Conservation (phyloP, 2,888 invertebrate species). For the Cylindroiulus punctatus region DNA sequence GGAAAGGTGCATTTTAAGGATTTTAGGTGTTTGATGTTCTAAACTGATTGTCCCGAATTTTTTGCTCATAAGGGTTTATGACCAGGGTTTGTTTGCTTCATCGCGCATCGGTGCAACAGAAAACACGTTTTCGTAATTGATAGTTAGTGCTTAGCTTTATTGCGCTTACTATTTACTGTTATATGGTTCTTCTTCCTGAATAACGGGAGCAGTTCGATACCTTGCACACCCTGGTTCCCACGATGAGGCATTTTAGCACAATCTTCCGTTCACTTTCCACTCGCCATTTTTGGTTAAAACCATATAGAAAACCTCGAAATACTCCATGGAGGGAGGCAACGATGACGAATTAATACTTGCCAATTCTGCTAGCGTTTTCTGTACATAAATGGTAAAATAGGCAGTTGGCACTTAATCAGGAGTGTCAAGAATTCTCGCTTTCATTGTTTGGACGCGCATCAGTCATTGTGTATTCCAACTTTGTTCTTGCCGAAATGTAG, state of each 20-base stretch:
- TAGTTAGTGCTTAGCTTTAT: background rate
- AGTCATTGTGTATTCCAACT: background rate
- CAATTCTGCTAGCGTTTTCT: background rate
- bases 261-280: background rate
- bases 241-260: background rate
- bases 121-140: slow-evolving; percentile 23
- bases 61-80: background rate
- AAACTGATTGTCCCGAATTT: background rate
- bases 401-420: background rate
- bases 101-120: background rate
- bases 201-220: background rate
- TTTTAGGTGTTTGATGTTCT: background rate
- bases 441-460: slow-evolving; percentile 1
- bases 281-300: background rate
- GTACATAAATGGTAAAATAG: background rate
- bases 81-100: background rate
- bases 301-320: background rate
- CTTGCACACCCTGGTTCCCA: background rate
- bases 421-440: background rate
- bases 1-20: background rate
- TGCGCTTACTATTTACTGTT: background rate
- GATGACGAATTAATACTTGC: background rate
- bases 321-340: background rate
- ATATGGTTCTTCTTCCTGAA: background rate
- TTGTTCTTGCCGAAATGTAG: background rate